Percentiles rank a stretch among this genome's conserved stretches.
phyloP scores from a whole-genome alignment of 2,888 invertebrate species.

The Microchrysa polita region DNA sequence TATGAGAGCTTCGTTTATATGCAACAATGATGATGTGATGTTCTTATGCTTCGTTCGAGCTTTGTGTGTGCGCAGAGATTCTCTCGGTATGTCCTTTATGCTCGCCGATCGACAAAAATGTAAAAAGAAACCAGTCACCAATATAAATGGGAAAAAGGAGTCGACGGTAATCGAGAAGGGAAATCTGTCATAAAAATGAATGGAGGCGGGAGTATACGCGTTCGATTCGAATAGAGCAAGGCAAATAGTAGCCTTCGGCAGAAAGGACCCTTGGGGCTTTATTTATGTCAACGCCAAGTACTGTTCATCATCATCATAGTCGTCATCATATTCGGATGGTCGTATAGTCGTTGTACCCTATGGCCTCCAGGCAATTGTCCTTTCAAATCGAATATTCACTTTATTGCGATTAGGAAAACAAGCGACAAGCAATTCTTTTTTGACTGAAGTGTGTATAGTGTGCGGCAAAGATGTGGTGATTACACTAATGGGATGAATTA shows the following conservation, averaged over 20 bases:
- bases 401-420: constrained; percentile 49
- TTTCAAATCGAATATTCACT: constrained; percentile 50
- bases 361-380: constrained; percentile 49
- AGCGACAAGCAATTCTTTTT: constrained; percentile 33
- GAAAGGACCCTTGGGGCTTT: constrained; percentile 64
- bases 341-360: constrained; percentile 25
- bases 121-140: neutral
- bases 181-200: constrained; percentile 63
- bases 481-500: constrained; percentile 42
- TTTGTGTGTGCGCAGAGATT: neutral
- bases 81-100: no score
- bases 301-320: constrained; percentile 31
- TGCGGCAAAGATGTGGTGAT: constrained; percentile 40
- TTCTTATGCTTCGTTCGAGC: no score
- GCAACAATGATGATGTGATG: no score
- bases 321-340: constrained; percentile 15
- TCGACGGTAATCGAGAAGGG: constrained; percentile 57
- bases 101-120: neutral
- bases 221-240: constrained; percentile 21
- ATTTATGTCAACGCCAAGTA: constrained; percentile 62
- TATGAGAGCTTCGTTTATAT: neutral
- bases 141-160: constrained; percentile 46
- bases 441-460: constrained; percentile 16
- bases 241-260: constrained; percentile 49
- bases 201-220: constrained; percentile 40